Percentiles rank a stretch among this genome's conserved stretches.
phyloP scores from a whole-genome alignment of 2,888 invertebrate species.

The Epinotia brunnichana region DNA sequence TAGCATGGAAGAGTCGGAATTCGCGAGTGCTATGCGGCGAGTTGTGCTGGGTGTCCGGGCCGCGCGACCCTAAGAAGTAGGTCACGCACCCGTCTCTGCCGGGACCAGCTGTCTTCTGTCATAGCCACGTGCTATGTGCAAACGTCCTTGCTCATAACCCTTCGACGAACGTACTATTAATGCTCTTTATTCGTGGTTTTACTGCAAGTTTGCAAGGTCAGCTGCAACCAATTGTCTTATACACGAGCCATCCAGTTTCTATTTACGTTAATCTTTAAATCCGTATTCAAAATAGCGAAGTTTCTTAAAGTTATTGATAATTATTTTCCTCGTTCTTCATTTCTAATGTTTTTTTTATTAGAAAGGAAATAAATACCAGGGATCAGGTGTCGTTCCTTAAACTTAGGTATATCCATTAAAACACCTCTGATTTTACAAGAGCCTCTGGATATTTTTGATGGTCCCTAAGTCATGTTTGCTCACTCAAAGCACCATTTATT shows the following conservation, averaged over 20 bases:
- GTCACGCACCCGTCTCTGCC: conserved; percentile 36
- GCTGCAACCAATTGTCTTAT: no score
- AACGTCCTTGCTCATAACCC: background rate
- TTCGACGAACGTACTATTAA: background rate
- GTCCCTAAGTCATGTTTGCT: no score
- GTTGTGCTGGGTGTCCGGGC: conserved; percentile 26
- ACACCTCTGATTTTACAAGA: no score
- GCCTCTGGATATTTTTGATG: no score
- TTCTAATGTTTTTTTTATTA: no score
- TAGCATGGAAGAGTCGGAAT: conserved; percentile 29
- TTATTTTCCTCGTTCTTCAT: no score
- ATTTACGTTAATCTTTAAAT: no score
- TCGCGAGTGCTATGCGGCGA: conserved; percentile 4
- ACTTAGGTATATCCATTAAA: no score
- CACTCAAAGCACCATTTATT: no score
- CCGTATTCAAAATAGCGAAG: no score
- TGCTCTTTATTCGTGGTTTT: background rate
- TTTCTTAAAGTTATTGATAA: no score
- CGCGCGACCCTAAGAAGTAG: conserved; percentile 36
- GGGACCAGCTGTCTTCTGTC: conserved; percentile 21
- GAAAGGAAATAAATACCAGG: background rate
- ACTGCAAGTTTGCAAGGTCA: background rate
- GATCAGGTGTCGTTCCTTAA: background rate
- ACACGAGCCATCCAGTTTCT: no score
- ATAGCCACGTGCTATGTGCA: conserved; percentile 9